Percentiles rank a stretch among this genome's conserved stretches.
Conservation (phyloP, 2,888 invertebrate genomes). For the Pediacus dermestoides region DNA sequence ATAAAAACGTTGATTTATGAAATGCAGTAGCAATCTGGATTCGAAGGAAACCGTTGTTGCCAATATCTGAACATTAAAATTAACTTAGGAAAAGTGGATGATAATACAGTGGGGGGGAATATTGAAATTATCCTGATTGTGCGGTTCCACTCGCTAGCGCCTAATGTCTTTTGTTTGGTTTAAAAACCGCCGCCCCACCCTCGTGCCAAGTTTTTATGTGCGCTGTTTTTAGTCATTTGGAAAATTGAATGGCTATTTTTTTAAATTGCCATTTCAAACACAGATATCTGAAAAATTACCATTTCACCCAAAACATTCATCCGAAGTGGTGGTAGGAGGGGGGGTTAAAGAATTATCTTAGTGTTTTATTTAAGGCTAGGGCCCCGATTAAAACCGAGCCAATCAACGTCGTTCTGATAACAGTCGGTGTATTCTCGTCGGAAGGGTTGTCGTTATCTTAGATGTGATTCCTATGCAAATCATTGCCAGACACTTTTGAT, state of each 20-base stretch:
- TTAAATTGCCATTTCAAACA: constrained; percentile 33
- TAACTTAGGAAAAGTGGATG: constrained; percentile 38
- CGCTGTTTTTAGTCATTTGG: constrained; percentile 35
- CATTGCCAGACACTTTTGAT: constrained; percentile 37
- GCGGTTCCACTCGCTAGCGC: constrained; percentile 31
- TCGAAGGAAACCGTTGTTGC: constrained; percentile 36
- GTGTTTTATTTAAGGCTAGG: constrained; percentile 12
- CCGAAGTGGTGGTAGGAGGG: no score
- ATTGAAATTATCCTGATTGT: constrained; percentile 43
- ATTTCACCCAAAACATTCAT: no score
- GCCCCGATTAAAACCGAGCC: constrained; percentile 28
- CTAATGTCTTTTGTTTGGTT: constrained; percentile 30
- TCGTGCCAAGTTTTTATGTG: constrained; percentile 37
- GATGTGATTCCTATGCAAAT: constrained; percentile 40
- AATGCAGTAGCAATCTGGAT: constrained; percentile 40
- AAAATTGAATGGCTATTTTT: constrained; percentile 41
- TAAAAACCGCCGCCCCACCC: constrained; percentile 3
- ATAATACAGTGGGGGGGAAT: constrained; percentile 33
- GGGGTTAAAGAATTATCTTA: no score
- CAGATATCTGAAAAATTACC: constrained; percentile 17
- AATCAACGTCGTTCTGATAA: constrained; percentile 31
- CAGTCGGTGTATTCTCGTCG: constrained; percentile 22
- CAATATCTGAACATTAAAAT: constrained; percentile 46
- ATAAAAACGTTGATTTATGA: constrained; percentile 49
- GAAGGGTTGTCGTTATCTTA: constrained; percentile 39